A percentile compares a stretch with the other conserved stretches of the same genome.
Conservation (phyloP, 2,888 invertebrate species). For the Mechanitis mazaeus region DNA sequence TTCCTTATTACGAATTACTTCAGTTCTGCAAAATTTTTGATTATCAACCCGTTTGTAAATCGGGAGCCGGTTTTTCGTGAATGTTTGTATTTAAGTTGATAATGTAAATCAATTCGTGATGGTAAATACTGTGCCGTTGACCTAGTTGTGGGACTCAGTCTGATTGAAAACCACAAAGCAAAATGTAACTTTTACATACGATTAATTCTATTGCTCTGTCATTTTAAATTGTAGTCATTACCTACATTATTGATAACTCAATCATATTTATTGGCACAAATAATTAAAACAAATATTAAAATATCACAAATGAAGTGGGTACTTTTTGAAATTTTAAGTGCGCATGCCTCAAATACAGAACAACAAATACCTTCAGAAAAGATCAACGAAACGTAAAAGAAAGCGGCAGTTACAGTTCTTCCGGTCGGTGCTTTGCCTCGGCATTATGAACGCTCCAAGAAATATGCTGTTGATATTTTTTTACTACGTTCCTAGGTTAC, state of each 20-base stretch:
- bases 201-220: neutral
- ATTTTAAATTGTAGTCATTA: no score
- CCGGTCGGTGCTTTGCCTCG: conserved; percentile 45
- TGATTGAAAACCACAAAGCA: neutral
- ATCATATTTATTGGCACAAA: no score
- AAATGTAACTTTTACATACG: neutral
- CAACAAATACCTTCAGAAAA: conserved; percentile 33
- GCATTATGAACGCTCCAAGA: conserved; percentile 47
- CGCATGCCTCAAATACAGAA: conserved; percentile 14
- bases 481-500: conserved; percentile 18
- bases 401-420: conserved; percentile 50
- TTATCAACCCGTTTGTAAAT: neutral
- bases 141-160: neutral
- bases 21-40: no score
- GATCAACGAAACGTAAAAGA: conserved; percentile 44
- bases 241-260: no score
- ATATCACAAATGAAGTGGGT: neutral
- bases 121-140: neutral
- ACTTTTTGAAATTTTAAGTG: conserved; percentile 3
- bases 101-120: neutral
- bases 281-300: no score
- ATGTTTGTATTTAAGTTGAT: conserved; percentile 2
- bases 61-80: neutral
- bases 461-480: conserved; percentile 44
- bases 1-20: no score